Conservation (phyloP, 2,797 vertebrate genomes). For the Cirrhinus mrigala region DNA sequence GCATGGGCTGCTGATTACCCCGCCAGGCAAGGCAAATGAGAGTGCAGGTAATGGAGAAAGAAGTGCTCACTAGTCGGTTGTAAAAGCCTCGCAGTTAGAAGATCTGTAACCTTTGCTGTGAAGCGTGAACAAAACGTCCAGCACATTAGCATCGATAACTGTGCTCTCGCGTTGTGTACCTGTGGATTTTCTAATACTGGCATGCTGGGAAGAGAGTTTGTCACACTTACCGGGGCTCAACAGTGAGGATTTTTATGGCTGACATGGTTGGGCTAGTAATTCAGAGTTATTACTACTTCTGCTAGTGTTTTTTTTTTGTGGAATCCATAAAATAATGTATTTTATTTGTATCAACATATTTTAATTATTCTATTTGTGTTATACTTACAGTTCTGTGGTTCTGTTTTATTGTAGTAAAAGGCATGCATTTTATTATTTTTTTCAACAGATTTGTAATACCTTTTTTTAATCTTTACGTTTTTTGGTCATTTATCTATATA, state of each 20-base stretch:
- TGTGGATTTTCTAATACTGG: constrained; percentile 60
- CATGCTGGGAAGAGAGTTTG: constrained; percentile 51
- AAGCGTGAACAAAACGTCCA: constrained; percentile 68
- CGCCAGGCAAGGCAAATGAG: constrained; percentile 73
- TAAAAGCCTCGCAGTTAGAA: constrained; percentile 67
- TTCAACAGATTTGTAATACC: not conserved
- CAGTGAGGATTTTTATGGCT: not conserved
- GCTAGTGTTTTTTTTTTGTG: not conserved
- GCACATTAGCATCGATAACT: constrained; percentile 67
- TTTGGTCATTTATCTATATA: too few species aligned
- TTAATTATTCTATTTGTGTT: not conserved
- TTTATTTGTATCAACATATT: not conserved
- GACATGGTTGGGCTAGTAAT: not conserved
- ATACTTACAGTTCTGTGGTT: not conserved
- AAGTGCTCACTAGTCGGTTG: constrained; percentile 69
- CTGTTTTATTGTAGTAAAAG: not conserved
- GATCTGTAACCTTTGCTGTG: constrained; percentile 73
- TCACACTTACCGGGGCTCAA: constrained; percentile 35
- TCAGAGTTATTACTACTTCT: not conserved
- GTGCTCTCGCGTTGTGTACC: constrained; percentile 46
- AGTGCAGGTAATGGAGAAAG: constrained; percentile 75
- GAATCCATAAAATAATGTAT: not conserved
- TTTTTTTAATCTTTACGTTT: too few species aligned
- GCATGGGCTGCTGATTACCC: constrained; percentile 67
- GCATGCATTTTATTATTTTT: not conserved